Conservation (phyloP, 2,888 invertebrate species). For the Polymixis lichenea region DNA sequence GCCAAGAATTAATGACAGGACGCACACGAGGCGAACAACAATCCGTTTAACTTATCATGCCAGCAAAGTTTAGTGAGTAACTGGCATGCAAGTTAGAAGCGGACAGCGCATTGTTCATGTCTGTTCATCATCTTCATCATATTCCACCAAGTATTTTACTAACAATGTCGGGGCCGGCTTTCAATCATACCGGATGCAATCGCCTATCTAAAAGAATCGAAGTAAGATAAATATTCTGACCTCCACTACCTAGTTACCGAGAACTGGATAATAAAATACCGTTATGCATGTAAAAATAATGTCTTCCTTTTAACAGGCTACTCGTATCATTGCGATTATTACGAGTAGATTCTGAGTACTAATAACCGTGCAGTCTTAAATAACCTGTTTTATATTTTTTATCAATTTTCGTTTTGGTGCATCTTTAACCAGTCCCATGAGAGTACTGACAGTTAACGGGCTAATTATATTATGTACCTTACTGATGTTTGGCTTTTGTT, state of each 20-base stretch:
- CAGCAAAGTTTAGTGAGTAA: constrained; percentile 43
- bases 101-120: constrained; percentile 10
- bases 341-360: not conserved
- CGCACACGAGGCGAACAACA: constrained; percentile 60
- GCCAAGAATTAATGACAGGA: constrained; percentile 65
- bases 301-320: not conserved
- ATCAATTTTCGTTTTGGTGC: not conserved
- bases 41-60: constrained; percentile 71
- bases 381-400: not conserved
- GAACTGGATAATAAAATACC: no score
- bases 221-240: not conserved
- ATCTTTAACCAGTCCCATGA: no score
- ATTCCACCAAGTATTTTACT: not conserved
- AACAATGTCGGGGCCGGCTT: not conserved
- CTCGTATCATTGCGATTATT: not conserved
- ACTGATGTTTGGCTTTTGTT: not conserved
- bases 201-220: not conserved
- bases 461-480: not conserved
- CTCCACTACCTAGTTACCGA: not conserved
- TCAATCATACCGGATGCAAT: not conserved
- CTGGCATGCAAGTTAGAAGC: constrained; percentile 24
- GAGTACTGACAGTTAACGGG: not conserved
- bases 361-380: not conserved
- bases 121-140: not conserved
- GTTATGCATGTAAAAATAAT: no score